These are phyloP conservation scores for Brachylomia viminalis DNA, from an alignment of 2,888 invertebrate species.

Conservation along the genomic window DNA sequence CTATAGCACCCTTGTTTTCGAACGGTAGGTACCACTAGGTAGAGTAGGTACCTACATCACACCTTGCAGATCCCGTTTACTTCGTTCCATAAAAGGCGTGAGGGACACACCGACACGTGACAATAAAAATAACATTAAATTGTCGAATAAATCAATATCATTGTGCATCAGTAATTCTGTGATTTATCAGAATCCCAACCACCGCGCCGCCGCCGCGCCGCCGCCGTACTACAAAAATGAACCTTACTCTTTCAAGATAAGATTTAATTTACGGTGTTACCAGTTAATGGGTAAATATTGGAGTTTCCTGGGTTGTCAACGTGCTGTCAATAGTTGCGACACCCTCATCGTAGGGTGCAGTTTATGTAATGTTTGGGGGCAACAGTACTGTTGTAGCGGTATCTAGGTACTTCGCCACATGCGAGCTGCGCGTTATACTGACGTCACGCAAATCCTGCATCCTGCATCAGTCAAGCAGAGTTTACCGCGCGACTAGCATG, in stretches of 20 bases:
- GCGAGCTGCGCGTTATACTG: no score
- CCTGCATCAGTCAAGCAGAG: no score
- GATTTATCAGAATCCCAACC: not conserved
- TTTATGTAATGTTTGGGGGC: conserved; percentile 49
- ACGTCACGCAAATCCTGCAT: no score
- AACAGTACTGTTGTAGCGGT: no score
- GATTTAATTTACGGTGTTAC: conserved; percentile 7
- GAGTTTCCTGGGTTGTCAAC: conserved; percentile 26
- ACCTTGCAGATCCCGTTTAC: conserved; percentile 36
- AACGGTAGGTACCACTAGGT: conserved; percentile 6
- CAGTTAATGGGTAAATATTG: conserved; percentile 21
- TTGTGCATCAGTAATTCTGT: conserved; percentile 50
- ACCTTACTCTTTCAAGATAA: rapidly evolving
- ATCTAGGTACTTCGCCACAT: no score
- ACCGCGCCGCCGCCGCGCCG: no score
- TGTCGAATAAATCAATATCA: conserved; percentile 46
- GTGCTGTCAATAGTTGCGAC: conserved; percentile 53
- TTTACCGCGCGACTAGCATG: no score
- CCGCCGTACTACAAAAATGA: conserved; percentile 3
- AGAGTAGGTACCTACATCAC: not conserved
- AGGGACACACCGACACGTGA: conserved; percentile 2
- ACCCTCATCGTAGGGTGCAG: conserved; percentile 40
- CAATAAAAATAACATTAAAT: conserved; percentile 30
- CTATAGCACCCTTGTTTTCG: not conserved
- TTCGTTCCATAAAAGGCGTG: conserved; percentile 15